Conservation (phyloP, 2,113 vertebrate genomes). For the Platysternon megacephalum region DNA sequence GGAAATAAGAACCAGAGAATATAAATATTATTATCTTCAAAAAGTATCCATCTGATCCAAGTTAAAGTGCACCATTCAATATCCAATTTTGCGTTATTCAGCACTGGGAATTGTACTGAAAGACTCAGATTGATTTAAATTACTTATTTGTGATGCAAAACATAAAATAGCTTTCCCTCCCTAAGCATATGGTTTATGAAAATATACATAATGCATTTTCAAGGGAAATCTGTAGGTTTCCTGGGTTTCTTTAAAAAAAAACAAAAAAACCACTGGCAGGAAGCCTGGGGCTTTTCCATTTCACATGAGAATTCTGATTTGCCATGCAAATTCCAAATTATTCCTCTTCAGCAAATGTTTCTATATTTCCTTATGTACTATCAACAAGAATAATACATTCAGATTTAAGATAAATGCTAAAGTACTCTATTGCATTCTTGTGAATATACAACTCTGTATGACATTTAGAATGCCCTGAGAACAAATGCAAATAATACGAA, state of each 20-base stretch:
- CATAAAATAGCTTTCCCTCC: neutral
- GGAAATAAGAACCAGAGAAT: neutral
- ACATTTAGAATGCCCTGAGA: neutral
- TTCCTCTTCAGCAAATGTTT: neutral
- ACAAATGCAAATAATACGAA: neutral
- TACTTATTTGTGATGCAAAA: neutral
- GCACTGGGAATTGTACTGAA: neutral
- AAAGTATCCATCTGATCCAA: neutral
- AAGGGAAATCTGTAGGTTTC: conserved; percentile 18
- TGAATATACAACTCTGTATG: neutral
- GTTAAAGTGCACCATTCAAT: neutral
- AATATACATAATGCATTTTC: neutral
- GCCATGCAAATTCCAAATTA: neutral
- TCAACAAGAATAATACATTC: conserved; percentile 1
- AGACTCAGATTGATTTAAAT: neutral
- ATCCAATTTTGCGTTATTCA: neutral
- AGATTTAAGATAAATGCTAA: neutral
- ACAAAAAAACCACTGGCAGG: conserved; percentile 1
- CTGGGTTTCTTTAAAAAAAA: conserved; percentile 2
- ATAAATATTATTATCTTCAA: neutral
- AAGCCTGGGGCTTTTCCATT: neutral
- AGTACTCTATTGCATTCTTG: neutral
- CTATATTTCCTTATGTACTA: conserved; percentile 24
- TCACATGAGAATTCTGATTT: neutral
- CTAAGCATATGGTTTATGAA: neutral